phyloP scores from a whole-genome alignment of 2,888 invertebrate genomes.

The Axea sp. region DNA sequence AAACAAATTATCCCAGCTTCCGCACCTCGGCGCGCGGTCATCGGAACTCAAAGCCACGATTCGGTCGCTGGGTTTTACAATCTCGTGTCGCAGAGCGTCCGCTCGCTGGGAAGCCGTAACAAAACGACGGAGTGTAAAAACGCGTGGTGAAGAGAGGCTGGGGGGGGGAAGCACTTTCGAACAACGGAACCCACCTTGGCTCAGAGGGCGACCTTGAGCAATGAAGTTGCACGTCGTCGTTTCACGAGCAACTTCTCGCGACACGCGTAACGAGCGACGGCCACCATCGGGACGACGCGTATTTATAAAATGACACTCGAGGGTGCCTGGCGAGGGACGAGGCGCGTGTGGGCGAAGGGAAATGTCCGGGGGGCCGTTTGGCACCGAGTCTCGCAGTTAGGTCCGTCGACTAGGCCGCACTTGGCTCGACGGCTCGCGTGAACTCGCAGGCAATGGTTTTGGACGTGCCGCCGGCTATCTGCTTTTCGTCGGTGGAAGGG shows the following conservation, averaged over 20 bases:
- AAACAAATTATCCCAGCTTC: no score
- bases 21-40: no score
- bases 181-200: conserved; percentile 8
- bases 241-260: conserved; percentile 20
- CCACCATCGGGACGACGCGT: conserved; percentile 27
- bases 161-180: no score
- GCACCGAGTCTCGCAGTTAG: conserved; percentile 11
- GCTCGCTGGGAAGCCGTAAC: no score
- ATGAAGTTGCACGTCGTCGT: conserved; percentile 9
- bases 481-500: conserved; percentile 66
- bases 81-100: no score
- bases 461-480: conserved; percentile 73
- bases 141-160: no score
- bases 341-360: conserved; percentile 25
- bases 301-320: conserved; percentile 25
- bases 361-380: conserved; percentile 26
- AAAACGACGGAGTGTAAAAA: no score
- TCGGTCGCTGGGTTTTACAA: no score
- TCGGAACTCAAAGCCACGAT: no score
- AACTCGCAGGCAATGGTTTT: conserved; percentile 72
- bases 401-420: conserved; percentile 38
- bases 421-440: conserved; percentile 68
- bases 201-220: conserved; percentile 28
- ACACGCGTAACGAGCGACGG: conserved; percentile 3
- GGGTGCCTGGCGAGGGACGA: conserved; percentile 7